phyloP scores from a whole-genome alignment of 1,140 invertebrate genomes.

The Plodia interpunctella region DNA sequence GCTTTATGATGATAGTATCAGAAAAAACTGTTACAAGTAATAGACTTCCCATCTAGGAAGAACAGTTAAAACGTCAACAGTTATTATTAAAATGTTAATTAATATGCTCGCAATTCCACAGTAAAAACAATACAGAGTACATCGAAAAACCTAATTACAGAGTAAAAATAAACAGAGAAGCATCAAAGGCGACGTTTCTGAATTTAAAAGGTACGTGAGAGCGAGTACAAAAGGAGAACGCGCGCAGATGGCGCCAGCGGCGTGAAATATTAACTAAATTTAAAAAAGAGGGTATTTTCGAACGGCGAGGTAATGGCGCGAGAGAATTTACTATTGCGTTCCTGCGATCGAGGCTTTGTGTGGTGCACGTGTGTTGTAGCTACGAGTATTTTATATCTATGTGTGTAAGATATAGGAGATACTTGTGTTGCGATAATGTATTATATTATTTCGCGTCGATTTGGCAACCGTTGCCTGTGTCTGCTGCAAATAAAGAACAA shows the following conservation, averaged over 20 bases:
- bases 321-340: conserved; percentile 35
- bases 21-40: too few relatives aligned
- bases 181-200: conserved; percentile 13
- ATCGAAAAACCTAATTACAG: neutral
- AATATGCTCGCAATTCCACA: too few relatives aligned
- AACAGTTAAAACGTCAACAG: too few relatives aligned
- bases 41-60: too few relatives aligned
- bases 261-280: conserved; percentile 41
- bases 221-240: conserved; percentile 25
- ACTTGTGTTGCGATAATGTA: neutral
- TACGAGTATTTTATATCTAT: neutral
- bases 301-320: conserved; percentile 31
- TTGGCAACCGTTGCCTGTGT: neutral
- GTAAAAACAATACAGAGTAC: neutral
- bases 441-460: neutral
- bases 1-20: too few relatives aligned
- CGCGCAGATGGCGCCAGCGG: conserved; percentile 32
- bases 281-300: conserved; percentile 28
- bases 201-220: conserved; percentile 11
- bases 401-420: neutral
- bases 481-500: too few relatives aligned
- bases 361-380: neutral
- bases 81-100: too few relatives aligned
- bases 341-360: conserved; percentile 13
- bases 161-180: conserved; percentile 4